Base-by-base conservation (phyloP, 1,140 invertebrate genomes). In the Pomacea maculata region DNA sequence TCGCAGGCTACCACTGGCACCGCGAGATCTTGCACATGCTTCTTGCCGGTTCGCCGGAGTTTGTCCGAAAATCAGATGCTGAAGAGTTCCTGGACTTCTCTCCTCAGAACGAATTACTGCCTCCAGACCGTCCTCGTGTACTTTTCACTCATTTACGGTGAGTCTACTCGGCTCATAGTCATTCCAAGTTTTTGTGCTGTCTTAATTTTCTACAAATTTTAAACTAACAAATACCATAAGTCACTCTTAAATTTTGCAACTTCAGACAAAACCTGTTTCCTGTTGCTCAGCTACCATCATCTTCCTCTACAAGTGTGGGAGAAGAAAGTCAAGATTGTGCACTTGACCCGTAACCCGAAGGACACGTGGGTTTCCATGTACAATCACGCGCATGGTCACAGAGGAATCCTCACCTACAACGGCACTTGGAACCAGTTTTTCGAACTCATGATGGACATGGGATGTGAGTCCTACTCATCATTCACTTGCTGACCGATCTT, bases 401-500 rank as follows among this genome's bases (percentile, higher is more conserved):
- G 25, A 5, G 25, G 64, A 34, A 25, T 63, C 4, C 55, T 74
- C 14, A n/a, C 70, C 19, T 84, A 84, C 52, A 19, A 72, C 2
- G 83, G 81, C n/a, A 78, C 73, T 4, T 84, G 80, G 80, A 71
- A 55, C 29, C 74, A 80, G 21, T 84, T 79, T 70, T 74, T 81
- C n/a, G 75, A 78, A 12, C 9, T 65, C 57, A 29, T 76, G 57
- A 76, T 76, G 29, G 14, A 57, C 11, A 64, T 65, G 29, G 75
- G 75, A n/a, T 12, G 75, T 76, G 63, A 76, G 57, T 17, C 4
- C 11, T 61, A 17, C 11, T 61, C 57, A 11, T 61, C 11, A 61
- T 61, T 61, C 34, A 45, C 34, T 45, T 45, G 34, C 34, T 45
- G 0, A 45, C 34, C 34, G 34, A 45, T 6, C 34, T 45, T 45